These are phyloP conservation scores for Drosophila saltans DNA, from an alignment of 1,140 invertebrate genomes.

Conservation along the genomic window DNA sequence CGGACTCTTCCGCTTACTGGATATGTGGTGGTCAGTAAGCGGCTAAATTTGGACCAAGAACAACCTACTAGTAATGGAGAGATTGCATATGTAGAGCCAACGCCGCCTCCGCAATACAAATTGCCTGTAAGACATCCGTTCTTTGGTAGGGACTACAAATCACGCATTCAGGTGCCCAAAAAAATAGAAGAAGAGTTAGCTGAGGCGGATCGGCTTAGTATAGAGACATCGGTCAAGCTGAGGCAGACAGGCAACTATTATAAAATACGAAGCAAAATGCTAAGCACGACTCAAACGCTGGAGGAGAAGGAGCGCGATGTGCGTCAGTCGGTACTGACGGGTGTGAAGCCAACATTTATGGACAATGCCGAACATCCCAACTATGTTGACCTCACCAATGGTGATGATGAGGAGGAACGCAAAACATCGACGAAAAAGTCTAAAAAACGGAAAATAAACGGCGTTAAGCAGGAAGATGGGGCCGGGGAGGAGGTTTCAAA, in stretches of 20 bases:
- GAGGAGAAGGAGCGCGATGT: slow-evolving; percentile 59
- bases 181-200: slow-evolving; percentile 13
- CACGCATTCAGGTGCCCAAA: slow-evolving; percentile 37
- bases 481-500: background rate
- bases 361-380: background rate
- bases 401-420: background rate
- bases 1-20: slow-evolving; percentile 35
- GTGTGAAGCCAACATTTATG: slow-evolving; percentile 49
- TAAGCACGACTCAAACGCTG: slow-evolving; percentile 41
- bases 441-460: background rate
- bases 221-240: background rate
- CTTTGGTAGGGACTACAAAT: slow-evolving; percentile 54
- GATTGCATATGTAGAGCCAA: slow-evolving; percentile 2
- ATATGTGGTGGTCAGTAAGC: slow-evolving; percentile 46
- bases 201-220: slow-evolving; percentile 17
- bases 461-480: background rate
- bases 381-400: slow-evolving; percentile 8
- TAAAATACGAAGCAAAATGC: slow-evolving; percentile 34
- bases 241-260: slow-evolving; percentile 44
- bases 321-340: slow-evolving; percentile 60
- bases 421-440: background rate
- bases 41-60: slow-evolving; percentile 28
- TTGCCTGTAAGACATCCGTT: slow-evolving; percentile 56
- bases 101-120: slow-evolving; percentile 18
- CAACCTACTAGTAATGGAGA: background rate